These are phyloP conservation scores for Papilio helenus DNA, from an alignment of 1,140 invertebrate genomes.

Conservation along the genomic window DNA sequence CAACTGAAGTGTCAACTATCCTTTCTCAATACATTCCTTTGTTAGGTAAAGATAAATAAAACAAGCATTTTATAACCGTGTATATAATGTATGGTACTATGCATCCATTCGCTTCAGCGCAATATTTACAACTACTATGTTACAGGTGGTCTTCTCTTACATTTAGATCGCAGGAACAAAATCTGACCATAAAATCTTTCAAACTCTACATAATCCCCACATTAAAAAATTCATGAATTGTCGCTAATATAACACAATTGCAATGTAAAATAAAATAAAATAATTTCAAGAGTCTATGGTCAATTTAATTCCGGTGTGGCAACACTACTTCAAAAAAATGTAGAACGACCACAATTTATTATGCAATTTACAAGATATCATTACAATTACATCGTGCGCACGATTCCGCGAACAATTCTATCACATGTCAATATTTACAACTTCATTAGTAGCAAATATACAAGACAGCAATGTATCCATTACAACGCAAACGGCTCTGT, in stretches of 20 bases:
- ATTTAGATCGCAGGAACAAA: constrained; percentile 42
- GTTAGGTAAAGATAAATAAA: constrained; percentile 46
- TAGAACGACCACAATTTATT: constrained; percentile 30
- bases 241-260: constrained; percentile 14
- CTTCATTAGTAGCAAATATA: constrained; percentile 29
- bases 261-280: not conserved
- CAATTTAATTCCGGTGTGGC: constrained; percentile 37
- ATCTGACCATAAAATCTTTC: constrained; percentile 45
- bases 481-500: not conserved
- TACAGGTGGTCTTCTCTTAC: constrained; percentile 63
- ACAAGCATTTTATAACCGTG: constrained; percentile 59
- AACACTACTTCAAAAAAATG: constrained; percentile 29
- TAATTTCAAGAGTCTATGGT: constrained; percentile 23
- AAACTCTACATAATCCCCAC: not conserved
- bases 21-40: too few species aligned
- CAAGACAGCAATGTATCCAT: constrained; percentile 15
- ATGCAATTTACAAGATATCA: constrained; percentile 16
- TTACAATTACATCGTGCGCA: constrained; percentile 8
- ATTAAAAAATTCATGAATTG: constrained; percentile 1
- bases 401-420: constrained; percentile 10
- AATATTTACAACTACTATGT: constrained; percentile 67
- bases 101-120: constrained; percentile 47
- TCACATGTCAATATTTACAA: constrained; percentile 40
- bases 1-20: too few species aligned
- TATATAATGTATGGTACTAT: constrained; percentile 63